A percentile compares a stretch with the other conserved stretches of the same genome.
These are phyloP conservation scores for Anthopleura sola DNA, from an alignment of 64 coral and sea anemone genomes.

Conservation along the genomic window DNA sequence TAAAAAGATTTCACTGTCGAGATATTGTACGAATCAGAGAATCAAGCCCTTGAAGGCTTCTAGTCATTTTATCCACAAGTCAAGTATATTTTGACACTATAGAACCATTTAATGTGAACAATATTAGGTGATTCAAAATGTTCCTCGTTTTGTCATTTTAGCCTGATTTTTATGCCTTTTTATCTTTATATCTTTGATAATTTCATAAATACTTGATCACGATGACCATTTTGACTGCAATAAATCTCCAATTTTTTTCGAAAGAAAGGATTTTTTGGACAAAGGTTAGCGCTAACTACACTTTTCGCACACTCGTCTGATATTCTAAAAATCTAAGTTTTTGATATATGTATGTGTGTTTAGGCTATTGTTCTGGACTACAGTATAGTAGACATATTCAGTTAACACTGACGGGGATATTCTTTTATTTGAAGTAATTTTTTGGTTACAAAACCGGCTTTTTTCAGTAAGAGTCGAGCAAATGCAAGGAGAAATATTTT, in stretches of 20 bases:
- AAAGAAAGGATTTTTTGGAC: neutral
- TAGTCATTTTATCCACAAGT: conserved; percentile 8
- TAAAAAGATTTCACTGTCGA: neutral
- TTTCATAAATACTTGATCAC: neutral
- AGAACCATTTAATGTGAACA: neutral
- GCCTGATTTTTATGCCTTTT: neutral
- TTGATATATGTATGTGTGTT: neutral
- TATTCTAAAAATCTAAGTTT: neutral
- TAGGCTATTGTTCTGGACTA: neutral
- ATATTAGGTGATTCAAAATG: neutral
- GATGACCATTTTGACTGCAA: neutral
- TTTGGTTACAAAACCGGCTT: too few relatives aligned
- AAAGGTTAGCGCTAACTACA: too few relatives aligned
- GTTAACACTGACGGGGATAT: too few relatives aligned
- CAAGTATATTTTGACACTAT: conserved; percentile 1
- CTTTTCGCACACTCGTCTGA: too few relatives aligned
- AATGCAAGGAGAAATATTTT: too few relatives aligned
- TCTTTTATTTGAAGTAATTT: too few relatives aligned
- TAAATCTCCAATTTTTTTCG: neutral
- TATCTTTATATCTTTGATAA: neutral
- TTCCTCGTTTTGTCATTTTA: neutral
- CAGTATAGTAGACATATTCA: neutral
- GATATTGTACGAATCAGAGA: neutral
- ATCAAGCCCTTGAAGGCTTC: neutral
- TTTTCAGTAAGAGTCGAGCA: neutral